Conservation (phyloP, 2,888 invertebrate genomes). For the Hirtodrosophila cameraria region DNA sequence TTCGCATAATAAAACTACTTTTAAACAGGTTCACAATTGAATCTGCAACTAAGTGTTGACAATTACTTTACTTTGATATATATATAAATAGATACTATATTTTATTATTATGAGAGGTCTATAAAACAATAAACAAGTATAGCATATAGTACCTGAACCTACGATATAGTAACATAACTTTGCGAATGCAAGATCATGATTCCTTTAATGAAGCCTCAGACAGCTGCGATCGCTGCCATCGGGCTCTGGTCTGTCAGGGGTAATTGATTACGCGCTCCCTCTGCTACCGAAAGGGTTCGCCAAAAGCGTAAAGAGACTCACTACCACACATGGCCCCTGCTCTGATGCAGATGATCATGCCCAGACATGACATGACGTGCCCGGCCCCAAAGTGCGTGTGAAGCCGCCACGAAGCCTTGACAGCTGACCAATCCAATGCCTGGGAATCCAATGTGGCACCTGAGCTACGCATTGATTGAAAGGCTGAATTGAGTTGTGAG, state of each 20-base stretch:
- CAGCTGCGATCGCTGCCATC: conserved; percentile 28
- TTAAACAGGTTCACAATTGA: not conserved
- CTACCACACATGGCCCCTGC: conserved; percentile 22
- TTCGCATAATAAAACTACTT: no score
- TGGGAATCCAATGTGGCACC: conserved; percentile 58
- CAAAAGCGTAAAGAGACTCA: conserved; percentile 6
- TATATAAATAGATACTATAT: no score
- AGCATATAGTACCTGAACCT: no score
- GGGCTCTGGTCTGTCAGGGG: conserved; percentile 20
- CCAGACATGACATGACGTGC: conserved; percentile 5
- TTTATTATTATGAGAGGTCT: no score
- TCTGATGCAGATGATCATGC: conserved; percentile 45
- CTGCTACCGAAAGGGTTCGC: conserved; percentile 24
- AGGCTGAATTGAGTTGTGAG: conserved; percentile 10
- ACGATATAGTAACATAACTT: not conserved
- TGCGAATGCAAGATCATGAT: not conserved
- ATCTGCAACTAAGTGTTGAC: not conserved
- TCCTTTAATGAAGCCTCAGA: conserved; percentile 29
- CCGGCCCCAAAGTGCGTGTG: conserved; percentile 40
- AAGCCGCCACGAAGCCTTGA: conserved; percentile 45
- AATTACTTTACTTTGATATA: no score
- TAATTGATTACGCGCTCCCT: conserved; percentile 52
- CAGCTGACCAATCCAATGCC: conserved; percentile 42
- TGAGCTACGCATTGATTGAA: conserved; percentile 70
- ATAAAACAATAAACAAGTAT: no score